phyloP scores from a whole-genome alignment of 2,113 vertebrate genomes.

The Menura novaehollandiae region DNA sequence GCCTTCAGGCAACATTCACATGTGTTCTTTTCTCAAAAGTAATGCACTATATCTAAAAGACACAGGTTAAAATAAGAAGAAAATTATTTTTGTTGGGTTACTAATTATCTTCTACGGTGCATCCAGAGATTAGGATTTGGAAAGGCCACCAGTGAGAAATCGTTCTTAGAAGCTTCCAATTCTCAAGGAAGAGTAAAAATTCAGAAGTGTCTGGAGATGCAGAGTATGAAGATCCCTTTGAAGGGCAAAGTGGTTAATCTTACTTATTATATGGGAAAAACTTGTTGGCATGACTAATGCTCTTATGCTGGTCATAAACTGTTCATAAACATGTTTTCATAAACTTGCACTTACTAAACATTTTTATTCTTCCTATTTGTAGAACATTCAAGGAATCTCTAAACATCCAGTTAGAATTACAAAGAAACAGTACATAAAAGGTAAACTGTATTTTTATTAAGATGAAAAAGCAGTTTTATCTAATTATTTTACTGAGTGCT shows the following conservation, averaged over 20 bases:
- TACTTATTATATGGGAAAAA: background rate
- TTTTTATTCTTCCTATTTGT: conserved; percentile 29
- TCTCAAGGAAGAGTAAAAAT: background rate
- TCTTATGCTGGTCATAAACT: background rate
- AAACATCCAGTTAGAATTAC: conserved; percentile 70
- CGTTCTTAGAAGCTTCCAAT: background rate
- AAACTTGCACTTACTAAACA: background rate
- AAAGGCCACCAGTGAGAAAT: background rate
- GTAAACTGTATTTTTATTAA: conserved; percentile 47
- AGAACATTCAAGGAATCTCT: conserved; percentile 82
- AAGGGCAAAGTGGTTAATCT: background rate
- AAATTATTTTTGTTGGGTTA: background rate
- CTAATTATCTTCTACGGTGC: background rate
- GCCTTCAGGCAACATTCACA: background rate
- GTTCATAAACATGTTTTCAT: background rate
- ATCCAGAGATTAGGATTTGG: background rate
- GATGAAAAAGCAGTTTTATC: background rate
- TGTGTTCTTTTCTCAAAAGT: background rate
- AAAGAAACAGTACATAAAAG: conserved; percentile 63
- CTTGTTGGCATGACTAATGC: background rate
- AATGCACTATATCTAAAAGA: background rate
- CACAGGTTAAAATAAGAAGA: background rate
- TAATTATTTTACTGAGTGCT: background rate
- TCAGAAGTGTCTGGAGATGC: background rate
- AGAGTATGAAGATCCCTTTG: background rate